These are phyloP conservation scores for Argyresthia albistria DNA, from an alignment of 2,888 invertebrate species.

Conservation along the genomic window DNA sequence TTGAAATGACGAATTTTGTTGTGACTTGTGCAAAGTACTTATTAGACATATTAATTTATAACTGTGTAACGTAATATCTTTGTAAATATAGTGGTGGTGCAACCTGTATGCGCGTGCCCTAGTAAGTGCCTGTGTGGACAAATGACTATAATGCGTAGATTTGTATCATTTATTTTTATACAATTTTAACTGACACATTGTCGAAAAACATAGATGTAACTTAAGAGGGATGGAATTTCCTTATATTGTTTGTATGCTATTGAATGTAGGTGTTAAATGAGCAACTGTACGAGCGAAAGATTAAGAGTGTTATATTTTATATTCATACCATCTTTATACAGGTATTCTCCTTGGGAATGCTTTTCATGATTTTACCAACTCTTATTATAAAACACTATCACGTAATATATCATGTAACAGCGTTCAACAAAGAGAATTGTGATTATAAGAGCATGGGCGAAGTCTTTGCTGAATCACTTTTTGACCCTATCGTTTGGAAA, in stretches of 20 bases:
- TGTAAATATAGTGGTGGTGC: conserved; percentile 58
- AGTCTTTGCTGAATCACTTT: no score
- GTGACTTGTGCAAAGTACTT: conserved; percentile 71
- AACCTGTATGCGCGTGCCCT: neutral
- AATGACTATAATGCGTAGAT: conserved; percentile 26
- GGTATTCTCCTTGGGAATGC: neutral
- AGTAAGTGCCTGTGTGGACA: neutral
- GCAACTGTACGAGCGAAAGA: neutral
- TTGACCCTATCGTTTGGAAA: neutral
- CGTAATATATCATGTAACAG: no score
- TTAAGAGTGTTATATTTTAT: neutral
- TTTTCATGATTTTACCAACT: neutral
- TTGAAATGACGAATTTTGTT: conserved; percentile 25
- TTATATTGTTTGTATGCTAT: conserved; percentile 21
- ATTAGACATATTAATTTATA: conserved; percentile 71
- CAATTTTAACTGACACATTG: conserved; percentile 61
- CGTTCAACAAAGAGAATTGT: no score
- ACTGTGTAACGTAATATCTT: conserved; percentile 43
- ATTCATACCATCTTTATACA: neutral
- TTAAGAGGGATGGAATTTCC: conserved; percentile 24
- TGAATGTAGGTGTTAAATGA: conserved; percentile 1
- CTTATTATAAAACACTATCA: no score
- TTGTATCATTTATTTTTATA: conserved; percentile 62
- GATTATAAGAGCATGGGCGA: no score
- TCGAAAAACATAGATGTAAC: conserved; percentile 55